Base-by-base conservation (phyloP, 2,888 invertebrate species). In the Trichogramma evanescens region DNA sequence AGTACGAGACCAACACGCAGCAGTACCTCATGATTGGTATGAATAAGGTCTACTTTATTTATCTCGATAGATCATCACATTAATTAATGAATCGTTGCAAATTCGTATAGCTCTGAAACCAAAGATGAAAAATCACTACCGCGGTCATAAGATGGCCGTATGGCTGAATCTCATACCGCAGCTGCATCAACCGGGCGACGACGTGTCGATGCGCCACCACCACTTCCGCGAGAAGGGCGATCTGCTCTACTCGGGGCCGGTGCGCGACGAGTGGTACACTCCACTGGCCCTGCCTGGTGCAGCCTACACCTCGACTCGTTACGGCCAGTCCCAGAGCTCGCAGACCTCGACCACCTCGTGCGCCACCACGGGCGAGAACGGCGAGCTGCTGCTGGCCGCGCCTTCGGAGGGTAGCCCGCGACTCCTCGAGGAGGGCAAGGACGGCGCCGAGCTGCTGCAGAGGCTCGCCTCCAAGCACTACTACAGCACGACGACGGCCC, bases 131-230 rank as follows among this genome's bases (percentile, higher is more conserved):
- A 89, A 89, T 70, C 93, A 93, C 80, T 93, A 93, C 80, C 84
- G 92, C 38, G 91, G 92, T 0, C 91, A 92, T 80, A 91, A 93
- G 80, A 88, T 93, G 86, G 91, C 93, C 58, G 84, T 93, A 63
- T 94, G 94, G 94, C 79, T 93, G 68, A 91, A 92, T 72, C 82
- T 93, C 58, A 87, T 93, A 66, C 92, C 92, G 10, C 91, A 91
- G 75, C 84, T 93, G 64, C 91, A 92, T 79, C 85, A 89, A 67
- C 89, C 89, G 1, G 90, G 90, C 13, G 83, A 85, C 66, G 86
- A 86, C 68, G 84, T 86, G 65, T 81, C 84, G 70, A 87, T 87
- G 81, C 78, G 86, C 1, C 88, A 89, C 72, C 89, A 90, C 76
- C 91, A 91, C 79, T 88, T 91, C 72, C 84, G 89, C 66, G 86